Base-by-base conservation (phyloP, 2,113 vertebrate species). In the Brachyhypopomus gauderio region DNA sequence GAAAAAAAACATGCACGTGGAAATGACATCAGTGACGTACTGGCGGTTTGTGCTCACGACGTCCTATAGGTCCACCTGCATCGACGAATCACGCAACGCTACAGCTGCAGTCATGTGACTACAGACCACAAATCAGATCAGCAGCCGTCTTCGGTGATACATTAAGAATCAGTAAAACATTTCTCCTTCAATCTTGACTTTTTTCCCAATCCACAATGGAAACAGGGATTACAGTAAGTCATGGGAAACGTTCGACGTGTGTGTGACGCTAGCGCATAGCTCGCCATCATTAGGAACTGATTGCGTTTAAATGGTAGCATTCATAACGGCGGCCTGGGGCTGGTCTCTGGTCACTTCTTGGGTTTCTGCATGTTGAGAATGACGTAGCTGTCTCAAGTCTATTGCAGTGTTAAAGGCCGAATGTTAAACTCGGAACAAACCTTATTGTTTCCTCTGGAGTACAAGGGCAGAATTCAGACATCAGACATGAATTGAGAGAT, bases 261-360 rank as follows among this genome's bases (percentile, higher is more conserved):
- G n/a, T 55, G 17, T 80, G 74, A 84, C 25, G 41, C 16, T 85
- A 86, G 78, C 25, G 17, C 83, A 78, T 63, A 82, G 30, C 79
- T 78, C 19, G 17, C 63, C 86, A 87, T 90, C 89, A 87, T 89
- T 85, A 89, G 41, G 88, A 83, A 85, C 83, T 75, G 76, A 84
- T 66, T 84, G 75, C 5, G 80, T 80, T 88, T 89, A 89, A 90
- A 91, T 88, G 82, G 88, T 70, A 83, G 88, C 86, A 90, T 91
- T 92, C 88, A 91, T 91, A 86, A 89, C 85, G 25, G 23, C 67
- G 74, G 72, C 84, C 81, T 19, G 2, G 62, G 78, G 85, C 79
- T 27, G 76, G 58, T 55, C 78, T 87, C 80, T 71, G 41, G 66
- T 81, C 55, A 36, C 3, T 69, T 75, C 22, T 19, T 55, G 8